phyloP scores from a whole-genome alignment of 2,888 invertebrate species.

The Halictus quadricinctus region DNA sequence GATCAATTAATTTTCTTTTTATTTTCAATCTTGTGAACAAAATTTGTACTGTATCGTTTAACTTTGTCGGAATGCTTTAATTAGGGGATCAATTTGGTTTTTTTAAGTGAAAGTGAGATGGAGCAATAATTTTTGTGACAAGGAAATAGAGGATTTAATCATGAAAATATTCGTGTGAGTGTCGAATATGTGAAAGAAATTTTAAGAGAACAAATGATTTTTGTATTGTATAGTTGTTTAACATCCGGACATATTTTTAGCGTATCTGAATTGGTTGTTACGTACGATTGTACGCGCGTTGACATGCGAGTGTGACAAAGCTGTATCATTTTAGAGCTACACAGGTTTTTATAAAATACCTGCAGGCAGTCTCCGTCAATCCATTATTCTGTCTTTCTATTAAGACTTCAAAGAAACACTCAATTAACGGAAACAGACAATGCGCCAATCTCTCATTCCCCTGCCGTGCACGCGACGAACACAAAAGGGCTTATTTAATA shows the following conservation, averaged over 20 bases:
- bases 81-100: too few species aligned
- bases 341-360: constrained; percentile 1
- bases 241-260: neutral
- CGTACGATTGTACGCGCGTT: neutral
- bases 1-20: neutral
- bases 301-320: neutral
- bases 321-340: neutral
- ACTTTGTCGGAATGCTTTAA: too few species aligned
- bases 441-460: neutral
- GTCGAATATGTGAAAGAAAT: too few species aligned
- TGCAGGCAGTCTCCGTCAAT: neutral
- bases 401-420: constrained; percentile 6
- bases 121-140: too few species aligned
- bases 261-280: neutral
- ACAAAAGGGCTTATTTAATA: constrained; percentile 2
- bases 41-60: too few species aligned
- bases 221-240: neutral
- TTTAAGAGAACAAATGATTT: neutral
- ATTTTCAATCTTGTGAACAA: too few species aligned
- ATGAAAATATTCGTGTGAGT: too few species aligned
- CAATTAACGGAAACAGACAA: neutral
- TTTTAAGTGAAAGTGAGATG: too few species aligned
- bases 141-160: too few species aligned
- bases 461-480: neutral
- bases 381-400: neutral